These are phyloP conservation scores for Uloborus plumipes DNA, from an alignment of 2,888 invertebrate species.

Conservation along the genomic window DNA sequence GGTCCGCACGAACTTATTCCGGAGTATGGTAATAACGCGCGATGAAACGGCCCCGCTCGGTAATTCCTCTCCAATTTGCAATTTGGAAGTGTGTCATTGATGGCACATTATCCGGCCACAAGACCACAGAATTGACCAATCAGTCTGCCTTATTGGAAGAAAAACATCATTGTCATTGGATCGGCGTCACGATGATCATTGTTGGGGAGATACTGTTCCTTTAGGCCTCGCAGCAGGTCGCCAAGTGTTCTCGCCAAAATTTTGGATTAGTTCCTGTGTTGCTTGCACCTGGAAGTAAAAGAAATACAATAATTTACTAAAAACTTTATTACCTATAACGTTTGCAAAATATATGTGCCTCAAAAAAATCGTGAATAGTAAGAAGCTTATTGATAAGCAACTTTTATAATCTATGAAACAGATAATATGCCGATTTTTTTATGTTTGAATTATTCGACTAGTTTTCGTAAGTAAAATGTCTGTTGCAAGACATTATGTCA, in stretches of 20 bases:
- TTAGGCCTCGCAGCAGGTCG: constrained; percentile 1
- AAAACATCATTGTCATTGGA: constrained; percentile 56
- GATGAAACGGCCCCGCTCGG: constrained; percentile 38
- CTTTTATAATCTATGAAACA: too few relatives aligned
- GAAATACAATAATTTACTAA: too few relatives aligned
- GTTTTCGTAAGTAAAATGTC: too few relatives aligned
- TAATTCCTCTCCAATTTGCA: constrained; percentile 47
- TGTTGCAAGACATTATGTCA: too few relatives aligned
- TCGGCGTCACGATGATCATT: constrained; percentile 60
- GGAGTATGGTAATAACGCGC: constrained; percentile 30
- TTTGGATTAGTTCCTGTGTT: not conserved
- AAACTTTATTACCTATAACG: too few relatives aligned
- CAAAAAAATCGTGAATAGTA: too few relatives aligned
- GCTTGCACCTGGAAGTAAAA: too few relatives aligned
- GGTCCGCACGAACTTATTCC: constrained; percentile 1
- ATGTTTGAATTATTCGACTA: too few relatives aligned
- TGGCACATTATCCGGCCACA: constrained; percentile 40
- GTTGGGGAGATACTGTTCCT: constrained; percentile 3
- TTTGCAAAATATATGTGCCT: too few relatives aligned
- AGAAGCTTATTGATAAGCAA: too few relatives aligned
- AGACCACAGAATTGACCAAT: constrained; percentile 32
- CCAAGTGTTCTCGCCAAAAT: constrained; percentile 19
- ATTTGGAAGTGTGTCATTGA: constrained; percentile 56
- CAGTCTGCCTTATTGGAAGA: constrained; percentile 35
- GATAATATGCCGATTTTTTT: too few relatives aligned